phyloP scores from a whole-genome alignment of 1,140 invertebrate genomes.

The Tenebrio molitor region DNA sequence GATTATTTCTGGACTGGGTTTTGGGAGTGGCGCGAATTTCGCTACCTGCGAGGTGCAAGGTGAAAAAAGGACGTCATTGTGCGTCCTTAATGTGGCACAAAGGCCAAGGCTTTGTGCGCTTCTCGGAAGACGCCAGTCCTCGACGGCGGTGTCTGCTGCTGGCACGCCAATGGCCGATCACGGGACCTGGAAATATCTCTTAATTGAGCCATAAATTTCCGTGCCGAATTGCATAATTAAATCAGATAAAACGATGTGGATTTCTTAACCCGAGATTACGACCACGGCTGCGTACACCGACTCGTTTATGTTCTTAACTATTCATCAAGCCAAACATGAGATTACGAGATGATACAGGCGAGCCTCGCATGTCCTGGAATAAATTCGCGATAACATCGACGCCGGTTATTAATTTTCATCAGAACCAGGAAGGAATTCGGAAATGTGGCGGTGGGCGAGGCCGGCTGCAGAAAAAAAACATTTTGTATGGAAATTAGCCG shows the following conservation, averaged over 20 bases:
- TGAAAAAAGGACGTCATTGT: slow-evolving; percentile 39
- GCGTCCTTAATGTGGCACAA: slow-evolving; percentile 8
- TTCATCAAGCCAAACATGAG: slow-evolving; percentile 22
- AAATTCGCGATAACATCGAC: slow-evolving; percentile 13
- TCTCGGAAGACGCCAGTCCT: not conserved
- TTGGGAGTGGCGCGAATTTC: slow-evolving; percentile 19
- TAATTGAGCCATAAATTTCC: slow-evolving; percentile 35
- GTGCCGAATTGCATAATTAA: slow-evolving; percentile 39
- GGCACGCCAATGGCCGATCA: no score
- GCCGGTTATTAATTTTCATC: not conserved
- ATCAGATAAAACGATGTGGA: slow-evolving; percentile 36
- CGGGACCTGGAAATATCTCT: slow-evolving; percentile 28
- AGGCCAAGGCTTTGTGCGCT: slow-evolving; percentile 2
- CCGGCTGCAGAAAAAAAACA: no score
- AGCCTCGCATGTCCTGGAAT: not conserved
- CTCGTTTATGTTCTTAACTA: slow-evolving; percentile 24
- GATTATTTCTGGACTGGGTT: slow-evolving; percentile 8
- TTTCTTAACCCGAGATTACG: slow-evolving; percentile 35
- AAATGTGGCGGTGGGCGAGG: not conserved
- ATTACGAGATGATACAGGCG: slow-evolving; percentile 13
- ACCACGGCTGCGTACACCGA: slow-evolving; percentile 6
- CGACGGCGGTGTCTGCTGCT: no score
- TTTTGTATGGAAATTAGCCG: no score
- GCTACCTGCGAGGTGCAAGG: slow-evolving; percentile 37
- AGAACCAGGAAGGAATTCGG: not conserved